Conservation (phyloP, 2,113 vertebrate genomes). For the Otis tarda region DNA sequence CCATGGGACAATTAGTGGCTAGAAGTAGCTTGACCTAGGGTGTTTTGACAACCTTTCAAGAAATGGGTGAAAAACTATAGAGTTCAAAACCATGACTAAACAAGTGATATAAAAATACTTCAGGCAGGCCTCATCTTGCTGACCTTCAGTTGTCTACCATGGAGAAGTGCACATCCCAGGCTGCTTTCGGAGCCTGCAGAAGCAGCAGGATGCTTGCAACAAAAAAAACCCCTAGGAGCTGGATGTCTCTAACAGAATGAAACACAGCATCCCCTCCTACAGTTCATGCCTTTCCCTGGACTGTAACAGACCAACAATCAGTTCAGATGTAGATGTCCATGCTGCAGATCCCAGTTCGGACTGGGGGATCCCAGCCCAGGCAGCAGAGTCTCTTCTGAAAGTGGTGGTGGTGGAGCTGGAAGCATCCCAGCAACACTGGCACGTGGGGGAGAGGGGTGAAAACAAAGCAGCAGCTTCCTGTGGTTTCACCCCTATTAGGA, state of each 20-base stretch:
- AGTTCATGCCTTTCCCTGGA: rapidly evolving
- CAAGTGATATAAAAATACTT: neutral
- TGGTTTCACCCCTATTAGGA: neutral
- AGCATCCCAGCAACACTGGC: neutral
- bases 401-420: neutral
- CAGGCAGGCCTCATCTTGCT: neutral
- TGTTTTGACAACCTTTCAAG: neutral
- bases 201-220: neutral
- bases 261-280: neutral
- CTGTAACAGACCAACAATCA: too few species aligned
- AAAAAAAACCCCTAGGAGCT: neutral
- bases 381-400: neutral
- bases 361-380: neutral
- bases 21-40: neutral
- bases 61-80: neutral
- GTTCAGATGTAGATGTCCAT: neutral
- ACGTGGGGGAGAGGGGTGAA: neutral
- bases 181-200: neutral
- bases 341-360: neutral
- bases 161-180: neutral
- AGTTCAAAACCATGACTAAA: neutral
- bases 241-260: neutral
- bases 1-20: neutral
- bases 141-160: neutral
- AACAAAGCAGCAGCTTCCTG: neutral